Evolutionary conservation across 2,888 invertebrate genomes (phyloP), one percentile per base, ranked within the genome.

Genomic region (Epinotia ramella): DNA sequence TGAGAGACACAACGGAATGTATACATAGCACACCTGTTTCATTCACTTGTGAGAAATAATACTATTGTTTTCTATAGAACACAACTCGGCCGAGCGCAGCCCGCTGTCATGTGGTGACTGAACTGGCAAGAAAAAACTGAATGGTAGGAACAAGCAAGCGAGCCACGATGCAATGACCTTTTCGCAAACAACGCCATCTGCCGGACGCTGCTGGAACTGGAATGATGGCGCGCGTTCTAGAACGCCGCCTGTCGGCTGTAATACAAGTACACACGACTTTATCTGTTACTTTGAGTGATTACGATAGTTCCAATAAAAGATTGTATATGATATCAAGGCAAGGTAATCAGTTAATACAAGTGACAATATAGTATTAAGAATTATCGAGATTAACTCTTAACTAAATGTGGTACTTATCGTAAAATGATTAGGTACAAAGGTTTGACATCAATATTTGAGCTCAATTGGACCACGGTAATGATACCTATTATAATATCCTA

Each of bases 231-330:
- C 0, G 76, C 68, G 78, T 79, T 69, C 78, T 81, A 77, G 33
- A 82, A 69, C 74, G 86, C 80, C 86, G 86, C 85, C 89, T 89
- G 72, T 77, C 65, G 70, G n/a, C 0, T 16, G 7, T 79, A 77
- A 74, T 33, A 7, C n/a, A n/a, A n/a, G n/a, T n/a, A n/a, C n/a
- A n/a, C 3, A 68, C 9, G 24, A 65, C 18, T 73, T 6, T 62
- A 75, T 16, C 11, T 75, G 57, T 6, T 80, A 20, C 40, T n/a
- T 53, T 49, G 4, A n/a, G n/a, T n/a, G 53, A 53, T 6, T 53
- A 53, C n/a, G n/a, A 53, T 13, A 53, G n/a, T 53, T 13, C 53
- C 7, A 2, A 53, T 53, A 49, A n/a, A 53, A 53, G 53, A 53
- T 53, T 53, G n/a, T 53, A 53, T 53, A 7, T 53, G 1, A n/a